Conservation (phyloP, 1,140 invertebrate species). For the Drosophila micromelanica region DNA sequence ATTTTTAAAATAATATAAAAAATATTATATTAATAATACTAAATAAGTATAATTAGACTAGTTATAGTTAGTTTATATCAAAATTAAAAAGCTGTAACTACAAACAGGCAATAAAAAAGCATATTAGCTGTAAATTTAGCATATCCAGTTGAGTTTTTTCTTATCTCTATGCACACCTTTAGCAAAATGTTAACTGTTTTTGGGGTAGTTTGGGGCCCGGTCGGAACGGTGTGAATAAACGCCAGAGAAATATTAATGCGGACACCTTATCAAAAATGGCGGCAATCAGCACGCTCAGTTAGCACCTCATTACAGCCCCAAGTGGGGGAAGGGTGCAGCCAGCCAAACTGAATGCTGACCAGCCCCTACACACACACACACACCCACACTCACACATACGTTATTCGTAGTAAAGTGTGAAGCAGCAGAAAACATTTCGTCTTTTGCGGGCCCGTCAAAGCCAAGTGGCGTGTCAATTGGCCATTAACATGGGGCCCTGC, state of each 20-base stretch:
- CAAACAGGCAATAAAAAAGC: not conserved
- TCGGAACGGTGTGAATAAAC: slow-evolving; percentile 54
- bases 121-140: too few species aligned
- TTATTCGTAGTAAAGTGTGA: slow-evolving; percentile 55
- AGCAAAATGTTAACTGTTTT: slow-evolving; percentile 10
- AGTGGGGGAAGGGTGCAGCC: slow-evolving; percentile 20
- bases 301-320: slow-evolving; percentile 66
- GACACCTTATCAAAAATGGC: slow-evolving; percentile 79
- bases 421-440: slow-evolving; percentile 42
- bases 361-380: slow-evolving; percentile 4
- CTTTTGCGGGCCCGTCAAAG: slow-evolving; percentile 53
- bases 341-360: slow-evolving; percentile 13
- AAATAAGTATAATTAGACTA: too few species aligned
- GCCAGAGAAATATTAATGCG: slow-evolving; percentile 73
- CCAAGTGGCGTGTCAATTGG: slow-evolving; percentile 81
- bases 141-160: not conserved
- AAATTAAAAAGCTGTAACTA: too few species aligned
- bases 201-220: slow-evolving; percentile 6
- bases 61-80: too few species aligned
- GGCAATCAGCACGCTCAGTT: slow-evolving; percentile 81
- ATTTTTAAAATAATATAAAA: too few species aligned
- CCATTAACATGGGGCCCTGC: slow-evolving; percentile 69
- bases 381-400: slow-evolving; percentile 25
- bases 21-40: too few species aligned
- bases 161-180: slow-evolving; percentile 22